Conservation (phyloP, 1,140 invertebrate genomes). For the Sitodiplosis mosellana region DNA sequence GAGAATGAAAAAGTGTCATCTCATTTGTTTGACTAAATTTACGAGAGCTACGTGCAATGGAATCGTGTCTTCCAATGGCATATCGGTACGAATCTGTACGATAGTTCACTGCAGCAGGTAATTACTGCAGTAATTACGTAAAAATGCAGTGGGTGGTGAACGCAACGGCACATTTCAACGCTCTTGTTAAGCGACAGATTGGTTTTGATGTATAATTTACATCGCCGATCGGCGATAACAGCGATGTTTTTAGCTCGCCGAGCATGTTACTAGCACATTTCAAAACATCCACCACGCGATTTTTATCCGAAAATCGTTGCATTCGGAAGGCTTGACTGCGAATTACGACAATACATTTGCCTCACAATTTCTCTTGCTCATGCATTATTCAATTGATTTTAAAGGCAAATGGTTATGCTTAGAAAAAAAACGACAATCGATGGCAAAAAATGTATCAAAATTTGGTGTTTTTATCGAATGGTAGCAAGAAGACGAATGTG, state of each 20-base stretch:
- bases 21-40: too few species aligned
- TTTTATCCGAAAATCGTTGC: slow-evolving; percentile 94
- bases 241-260: slow-evolving; percentile 79
- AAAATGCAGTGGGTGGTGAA: slow-evolving; percentile 92
- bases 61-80: slow-evolving; percentile 92
- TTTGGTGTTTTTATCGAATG: too few species aligned
- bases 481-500: too few species aligned
- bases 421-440: too few species aligned
- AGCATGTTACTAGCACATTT: slow-evolving; percentile 97
- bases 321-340: slow-evolving; percentile 84
- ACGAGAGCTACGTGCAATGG: slow-evolving; percentile 88
- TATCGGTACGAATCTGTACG: slow-evolving; percentile 49
- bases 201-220: slow-evolving; percentile 97
- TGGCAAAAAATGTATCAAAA: too few species aligned
- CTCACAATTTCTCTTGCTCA: slow-evolving; percentile 89
- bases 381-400: slow-evolving; percentile 37
- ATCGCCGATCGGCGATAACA: slow-evolving; percentile 82
- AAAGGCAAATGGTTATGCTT: too few species aligned
- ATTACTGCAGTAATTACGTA: too few species aligned
- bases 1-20: too few species aligned
- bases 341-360: slow-evolving; percentile 79
- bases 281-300: slow-evolving; percentile 91
- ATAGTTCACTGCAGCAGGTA: slow-evolving; percentile 76
- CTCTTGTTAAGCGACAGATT: slow-evolving; percentile 81
- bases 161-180: slow-evolving; percentile 98